phyloP scores from a whole-genome alignment of 2,888 invertebrate species.

The Pollenia labialis region DNA sequence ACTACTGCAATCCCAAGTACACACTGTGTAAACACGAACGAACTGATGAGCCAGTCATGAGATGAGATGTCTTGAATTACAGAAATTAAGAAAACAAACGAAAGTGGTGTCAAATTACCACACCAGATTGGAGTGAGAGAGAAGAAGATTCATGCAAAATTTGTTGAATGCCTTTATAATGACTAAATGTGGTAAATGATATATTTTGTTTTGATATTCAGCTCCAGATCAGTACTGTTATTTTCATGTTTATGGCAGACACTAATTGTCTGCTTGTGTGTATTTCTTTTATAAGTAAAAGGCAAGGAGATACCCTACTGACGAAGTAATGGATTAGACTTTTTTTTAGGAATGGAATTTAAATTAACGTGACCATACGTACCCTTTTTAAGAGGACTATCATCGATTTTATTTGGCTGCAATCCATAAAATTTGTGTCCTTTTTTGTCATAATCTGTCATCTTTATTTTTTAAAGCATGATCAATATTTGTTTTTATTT shows the following conservation, averaged over 20 bases:
- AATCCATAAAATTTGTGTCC: no score
- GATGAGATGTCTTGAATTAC: conserved; percentile 39
- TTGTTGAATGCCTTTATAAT: conserved; percentile 51
- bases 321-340: no score
- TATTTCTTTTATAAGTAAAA: background rate
- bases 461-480: no score
- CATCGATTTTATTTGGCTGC: no score
- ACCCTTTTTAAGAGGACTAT: no score
- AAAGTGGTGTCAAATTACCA: conserved; percentile 75
- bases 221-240: conserved; percentile 37
- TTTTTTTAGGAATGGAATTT: no score
- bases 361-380: no score
- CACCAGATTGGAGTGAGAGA: conserved; percentile 27
- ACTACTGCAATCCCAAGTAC: background rate
- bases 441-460: no score
- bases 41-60: background rate
- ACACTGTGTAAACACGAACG: no score
- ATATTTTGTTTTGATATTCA: conserved; percentile 28
- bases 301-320: conserved; percentile 10
- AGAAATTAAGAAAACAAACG: conserved; percentile 63
- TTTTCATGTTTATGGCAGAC: conserved; percentile 12
- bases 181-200: conserved; percentile 67
- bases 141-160: conserved; percentile 42
- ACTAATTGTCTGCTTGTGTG: background rate
- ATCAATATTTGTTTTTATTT: no score